These are phyloP conservation scores for Scaptomyza graminum DNA, from an alignment of 1,140 invertebrate species.

Conservation along the genomic window DNA sequence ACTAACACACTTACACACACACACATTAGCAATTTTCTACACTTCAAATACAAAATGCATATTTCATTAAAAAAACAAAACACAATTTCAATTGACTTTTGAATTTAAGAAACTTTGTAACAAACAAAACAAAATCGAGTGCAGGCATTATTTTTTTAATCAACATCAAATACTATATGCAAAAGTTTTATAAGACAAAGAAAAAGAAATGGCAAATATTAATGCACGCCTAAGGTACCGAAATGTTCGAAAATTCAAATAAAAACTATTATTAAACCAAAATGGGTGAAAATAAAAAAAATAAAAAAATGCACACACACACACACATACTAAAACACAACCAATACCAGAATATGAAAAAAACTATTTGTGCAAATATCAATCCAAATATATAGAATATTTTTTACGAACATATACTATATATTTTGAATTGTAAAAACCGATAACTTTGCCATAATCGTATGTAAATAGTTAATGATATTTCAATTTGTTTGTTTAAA, in stretches of 20 bases:
- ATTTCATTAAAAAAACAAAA: constrained; percentile 44
- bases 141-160: constrained; percentile 52
- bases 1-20: constrained; percentile 22
- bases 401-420: constrained; percentile 57
- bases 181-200: constrained; percentile 26
- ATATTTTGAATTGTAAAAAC: constrained; percentile 63
- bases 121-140: constrained; percentile 40
- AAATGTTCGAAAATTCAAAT: constrained; percentile 54
- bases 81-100: constrained; percentile 62
- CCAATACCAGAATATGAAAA: constrained; percentile 25
- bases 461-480: constrained; percentile 76
- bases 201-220: constrained; percentile 24
- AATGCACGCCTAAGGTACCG: constrained; percentile 67
- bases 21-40: constrained; percentile 45
- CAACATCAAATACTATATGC: constrained; percentile 43
- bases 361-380: constrained; percentile 70
- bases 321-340: not conserved
- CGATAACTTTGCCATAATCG: constrained; percentile 53
- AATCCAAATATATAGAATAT: constrained; percentile 72
- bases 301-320: constrained; percentile 20
- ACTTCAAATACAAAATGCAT: constrained; percentile 21
- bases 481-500: constrained; percentile 45
- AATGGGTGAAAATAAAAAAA: constrained; percentile 43
- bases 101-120: constrained; percentile 57
- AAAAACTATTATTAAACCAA: constrained; percentile 53